Percentiles rank a stretch among this genome's conserved stretches.
Evolutionary conservation across 2,888 invertebrate species (phyloP).

Genomic region (Pteria penguin): DNA sequence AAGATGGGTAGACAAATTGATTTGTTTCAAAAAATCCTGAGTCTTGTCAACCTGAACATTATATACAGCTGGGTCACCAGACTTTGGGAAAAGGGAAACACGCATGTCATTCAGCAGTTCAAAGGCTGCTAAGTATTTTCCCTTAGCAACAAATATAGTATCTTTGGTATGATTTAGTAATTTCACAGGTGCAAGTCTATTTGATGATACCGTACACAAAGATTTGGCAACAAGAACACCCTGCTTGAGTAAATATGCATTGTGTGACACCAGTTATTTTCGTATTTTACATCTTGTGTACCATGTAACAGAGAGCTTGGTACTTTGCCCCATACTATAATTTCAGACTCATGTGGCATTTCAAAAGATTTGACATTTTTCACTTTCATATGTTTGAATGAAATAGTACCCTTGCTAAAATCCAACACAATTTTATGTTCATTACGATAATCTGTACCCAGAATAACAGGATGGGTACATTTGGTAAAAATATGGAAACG

Average conservation of each 20-base stretch:
- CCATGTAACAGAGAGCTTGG: background rate
- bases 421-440: conserved; percentile 14
- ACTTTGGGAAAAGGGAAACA: background rate
- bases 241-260: too few species aligned
- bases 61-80: background rate
- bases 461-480: conserved; percentile 13
- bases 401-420: background rate
- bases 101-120: conserved; percentile 11
- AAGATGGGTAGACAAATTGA: conserved; percentile 1
- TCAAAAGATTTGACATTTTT: background rate
- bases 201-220: background rate
- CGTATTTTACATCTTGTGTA: background rate
- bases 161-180: conserved; percentile 37
- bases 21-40: background rate
- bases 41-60: background rate
- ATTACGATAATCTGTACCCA: conserved; percentile 15
- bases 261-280: too few species aligned
- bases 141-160: conserved; percentile 24
- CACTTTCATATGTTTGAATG: background rate
- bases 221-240: conserved; percentile 5
- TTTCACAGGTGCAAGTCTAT: conserved; percentile 22
- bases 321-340: conserved; percentile 17
- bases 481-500: background rate
- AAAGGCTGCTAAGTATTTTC: conserved; percentile 24
- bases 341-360: conserved; percentile 6